Percentiles rank a stretch among this genome's conserved stretches.
Conservation (phyloP, 2,797 vertebrate species). For the Chelon labrosus region DNA sequence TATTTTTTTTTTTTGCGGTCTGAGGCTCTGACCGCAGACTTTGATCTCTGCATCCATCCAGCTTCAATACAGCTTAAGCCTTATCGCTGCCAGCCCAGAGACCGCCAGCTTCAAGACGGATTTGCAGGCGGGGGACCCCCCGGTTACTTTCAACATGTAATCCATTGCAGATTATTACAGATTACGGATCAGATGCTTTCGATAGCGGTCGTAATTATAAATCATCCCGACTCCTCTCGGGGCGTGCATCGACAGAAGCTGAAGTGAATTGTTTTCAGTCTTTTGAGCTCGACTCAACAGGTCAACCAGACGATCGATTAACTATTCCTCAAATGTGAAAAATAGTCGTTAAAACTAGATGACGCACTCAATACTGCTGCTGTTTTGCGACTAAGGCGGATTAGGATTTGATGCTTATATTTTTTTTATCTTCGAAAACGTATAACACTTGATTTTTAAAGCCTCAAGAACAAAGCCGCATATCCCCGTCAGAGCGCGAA, state of each 20-base stretch:
- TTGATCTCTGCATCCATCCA: conserved; percentile 93
- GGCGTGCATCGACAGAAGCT: too few relatives aligned
- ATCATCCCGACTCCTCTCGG: not conserved
- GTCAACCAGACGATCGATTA: too few relatives aligned
- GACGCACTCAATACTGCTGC: too few relatives aligned
- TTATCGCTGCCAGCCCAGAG: conserved; percentile 93
- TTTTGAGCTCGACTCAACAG: too few relatives aligned
- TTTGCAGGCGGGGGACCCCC: conserved; percentile 50
- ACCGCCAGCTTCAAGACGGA: conserved; percentile 41
- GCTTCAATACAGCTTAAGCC: conserved; percentile 94
- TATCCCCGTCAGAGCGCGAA: not conserved
- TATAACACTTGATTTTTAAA: not conserved
- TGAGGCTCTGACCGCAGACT: conserved; percentile 74
- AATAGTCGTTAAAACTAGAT: too few relatives aligned
- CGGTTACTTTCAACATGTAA: conserved; percentile 68
- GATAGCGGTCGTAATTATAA: conserved; percentile 17
- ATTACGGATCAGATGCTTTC: conserved; percentile 49
- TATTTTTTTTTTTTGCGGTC: conserved; percentile 60
- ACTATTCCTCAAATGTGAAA: too few relatives aligned
- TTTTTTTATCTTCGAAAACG: too few relatives aligned
- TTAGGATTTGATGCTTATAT: too few relatives aligned
- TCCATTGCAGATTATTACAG: conserved; percentile 62
- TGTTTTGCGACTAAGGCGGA: too few relatives aligned
- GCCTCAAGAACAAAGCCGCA: not conserved
- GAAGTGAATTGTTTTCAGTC: too few relatives aligned